These are phyloP conservation scores for Neomonachus schauinslandi DNA, from an alignment of 2,113 vertebrate genomes.

Conservation along the genomic window DNA sequence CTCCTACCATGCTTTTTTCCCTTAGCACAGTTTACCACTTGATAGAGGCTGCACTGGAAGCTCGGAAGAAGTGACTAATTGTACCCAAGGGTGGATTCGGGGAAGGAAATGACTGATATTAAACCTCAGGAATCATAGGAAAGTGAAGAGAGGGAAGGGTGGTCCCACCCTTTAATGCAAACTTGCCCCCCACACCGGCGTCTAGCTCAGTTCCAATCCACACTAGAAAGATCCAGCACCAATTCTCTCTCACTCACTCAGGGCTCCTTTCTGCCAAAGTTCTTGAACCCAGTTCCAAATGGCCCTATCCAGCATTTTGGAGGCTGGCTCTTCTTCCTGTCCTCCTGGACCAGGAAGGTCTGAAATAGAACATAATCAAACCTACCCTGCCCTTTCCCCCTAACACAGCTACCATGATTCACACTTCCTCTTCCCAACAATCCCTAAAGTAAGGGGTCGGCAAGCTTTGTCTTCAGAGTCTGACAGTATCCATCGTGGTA, in stretches of 20 bases:
- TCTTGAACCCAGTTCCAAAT: conserved; percentile 23
- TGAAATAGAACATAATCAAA: conserved; percentile 60
- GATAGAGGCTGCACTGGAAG: not conserved
- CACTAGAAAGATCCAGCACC: not conserved
- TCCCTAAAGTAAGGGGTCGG: not conserved
- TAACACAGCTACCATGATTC: conserved; percentile 65
- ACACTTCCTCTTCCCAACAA: conserved; percentile 64
- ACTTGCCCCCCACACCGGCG: not conserved
- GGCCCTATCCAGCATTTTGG: not conserved
- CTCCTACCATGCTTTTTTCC: too few relatives aligned
- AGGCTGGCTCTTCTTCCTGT: conserved; percentile 57
- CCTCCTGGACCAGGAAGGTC: conserved; percentile 48
- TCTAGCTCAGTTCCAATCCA: not conserved
- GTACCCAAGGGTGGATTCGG: not conserved
- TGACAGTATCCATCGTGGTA: not conserved
- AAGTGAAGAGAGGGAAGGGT: not conserved
- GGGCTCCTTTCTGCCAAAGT: conserved; percentile 4
- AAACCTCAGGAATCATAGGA: not conserved
- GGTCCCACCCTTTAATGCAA: conserved; percentile 23
- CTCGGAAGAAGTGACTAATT: not conserved
- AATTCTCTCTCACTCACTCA: not conserved
- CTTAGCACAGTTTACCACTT: not conserved
- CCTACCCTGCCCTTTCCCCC: conserved; percentile 29
- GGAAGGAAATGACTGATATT: not conserved
- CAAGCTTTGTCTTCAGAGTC: not conserved